Evolutionary conservation across 2,888 invertebrate genomes (phyloP), one percentile per base, ranked within the genome.

Genomic region (Epsilonema sp.): DNA sequence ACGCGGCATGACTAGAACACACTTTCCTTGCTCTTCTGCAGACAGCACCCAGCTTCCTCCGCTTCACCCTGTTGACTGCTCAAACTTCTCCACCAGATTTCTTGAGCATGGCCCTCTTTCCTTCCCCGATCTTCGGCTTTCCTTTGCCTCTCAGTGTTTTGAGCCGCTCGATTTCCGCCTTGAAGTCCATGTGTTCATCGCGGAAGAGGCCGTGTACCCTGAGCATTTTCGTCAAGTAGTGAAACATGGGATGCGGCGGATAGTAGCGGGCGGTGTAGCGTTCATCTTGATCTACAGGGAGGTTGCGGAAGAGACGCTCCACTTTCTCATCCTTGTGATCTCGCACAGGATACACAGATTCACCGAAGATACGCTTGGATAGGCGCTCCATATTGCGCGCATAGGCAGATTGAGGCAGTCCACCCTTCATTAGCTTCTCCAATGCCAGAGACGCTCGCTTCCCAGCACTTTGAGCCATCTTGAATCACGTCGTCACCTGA

Each of bases 171-270:
- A 82, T 83, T 69, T 86, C 86, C 44, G 86, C 84, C 55, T 77
- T 78, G 61, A 85, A 86, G 67, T 86, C 86, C 61, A 78, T 74
- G 67, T 87, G 86, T 63, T 87, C 86, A 61, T 86, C 85, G 49
- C 66, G 59, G 43, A 73, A 85, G 3, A 85, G 69, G 0, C 85
- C 85, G 57, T 83, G 82, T 49, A 75, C 70, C 19, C 85, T 67
- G 36, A 86, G 68, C 54, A 76, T 71, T 26, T 21, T 45, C 13
- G 40, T 19, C 25, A 49, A 23, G 16, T 46, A 19, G 22, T 46
- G 37, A 16, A 49, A 45, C 49, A 49, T 49, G 16, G 49, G 49
- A 26, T 22, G 25, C 23, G 49, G 45, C 24, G 49, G 45, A 26
- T 46, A 26, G 22, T 48, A 48, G n/a, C 31, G n/a, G 23, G 31